Evolutionary conservation across 2,888 invertebrate species (phyloP).

Genomic region (Molanna angustata): DNA sequence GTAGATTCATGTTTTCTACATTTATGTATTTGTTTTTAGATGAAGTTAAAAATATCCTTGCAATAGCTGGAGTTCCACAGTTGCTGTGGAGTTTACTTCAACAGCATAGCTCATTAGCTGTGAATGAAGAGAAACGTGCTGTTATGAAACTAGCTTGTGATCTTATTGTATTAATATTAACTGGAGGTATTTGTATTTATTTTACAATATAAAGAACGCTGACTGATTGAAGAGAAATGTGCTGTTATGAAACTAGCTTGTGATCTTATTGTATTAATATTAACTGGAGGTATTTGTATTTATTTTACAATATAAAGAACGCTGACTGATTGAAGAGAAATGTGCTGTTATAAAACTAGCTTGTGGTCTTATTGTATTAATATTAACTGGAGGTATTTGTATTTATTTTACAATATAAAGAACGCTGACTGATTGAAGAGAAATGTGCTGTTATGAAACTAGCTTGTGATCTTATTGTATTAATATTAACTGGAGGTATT

Average conservation of each 20-base stretch:
- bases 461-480: too few species aligned
- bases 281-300: slow-evolving; percentile 87
- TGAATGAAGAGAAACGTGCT: slow-evolving; percentile 64
- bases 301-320: too few species aligned
- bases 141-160: slow-evolving; percentile 83
- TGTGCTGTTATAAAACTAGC: too few species aligned
- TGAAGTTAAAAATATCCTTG: slow-evolving; percentile 72
- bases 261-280: slow-evolving; percentile 77
- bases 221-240: slow-evolving; percentile 65
- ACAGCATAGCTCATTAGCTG: slow-evolving; percentile 60
- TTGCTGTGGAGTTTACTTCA: slow-evolving; percentile 72
- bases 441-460: too few species aligned
- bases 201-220: too few species aligned
- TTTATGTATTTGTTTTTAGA: slow-evolving; percentile 62
- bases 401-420: too few species aligned
- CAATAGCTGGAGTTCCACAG: slow-evolving; percentile 73
- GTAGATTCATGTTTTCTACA: too few species aligned
- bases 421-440: too few species aligned
- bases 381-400: too few species aligned
- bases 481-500: too few species aligned
- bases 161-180: slow-evolving; percentile 77
- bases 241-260: slow-evolving; percentile 79
- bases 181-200: slow-evolving; percentile 86
- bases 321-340: too few species aligned
- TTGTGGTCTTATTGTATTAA: too few species aligned